Evolutionary conservation across 2,888 invertebrate species (phyloP).

Genomic region (Heliconius aoede): DNA sequence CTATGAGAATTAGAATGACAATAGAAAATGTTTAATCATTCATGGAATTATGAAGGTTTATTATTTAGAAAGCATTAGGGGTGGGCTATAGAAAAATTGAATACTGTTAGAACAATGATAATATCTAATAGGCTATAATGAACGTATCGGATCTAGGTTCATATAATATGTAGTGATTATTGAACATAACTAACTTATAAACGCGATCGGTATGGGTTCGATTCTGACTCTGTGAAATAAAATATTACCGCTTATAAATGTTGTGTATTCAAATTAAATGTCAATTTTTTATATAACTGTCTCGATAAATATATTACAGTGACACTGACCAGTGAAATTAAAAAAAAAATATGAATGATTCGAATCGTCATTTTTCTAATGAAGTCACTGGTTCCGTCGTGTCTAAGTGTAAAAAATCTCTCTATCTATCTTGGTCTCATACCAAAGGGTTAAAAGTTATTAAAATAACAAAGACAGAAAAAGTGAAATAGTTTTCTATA

Average conservation of each 20-base stretch:
- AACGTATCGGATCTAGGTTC: neutral
- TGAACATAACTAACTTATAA: too few relatives aligned
- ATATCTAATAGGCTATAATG: neutral
- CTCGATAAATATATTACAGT: too few relatives aligned
- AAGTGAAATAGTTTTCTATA: neutral
- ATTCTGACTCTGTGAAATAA: neutral
- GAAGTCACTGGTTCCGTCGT: too few relatives aligned
- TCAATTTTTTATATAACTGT: too few relatives aligned
- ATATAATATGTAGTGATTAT: too few relatives aligned
- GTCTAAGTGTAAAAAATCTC: neutral
- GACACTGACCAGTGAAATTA: neutral
- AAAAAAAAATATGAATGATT: neutral
- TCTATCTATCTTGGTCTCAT: neutral
- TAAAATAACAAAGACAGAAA: conserved; percentile 8
- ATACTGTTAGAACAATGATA: neutral
- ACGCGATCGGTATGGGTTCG: neutral
- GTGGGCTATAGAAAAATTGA: neutral
- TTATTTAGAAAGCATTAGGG: conserved; percentile 26
- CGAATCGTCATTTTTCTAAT: too few relatives aligned
- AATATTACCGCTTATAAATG: neutral
- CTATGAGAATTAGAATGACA: conserved; percentile 43
- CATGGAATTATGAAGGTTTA: conserved; percentile 33
- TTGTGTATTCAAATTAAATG: neutral
- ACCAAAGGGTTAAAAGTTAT: neutral
- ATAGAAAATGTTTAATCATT: conserved; percentile 44